phyloP scores from a whole-genome alignment of 2,797 vertebrate species.

The Chelidonichthys spinosus region DNA sequence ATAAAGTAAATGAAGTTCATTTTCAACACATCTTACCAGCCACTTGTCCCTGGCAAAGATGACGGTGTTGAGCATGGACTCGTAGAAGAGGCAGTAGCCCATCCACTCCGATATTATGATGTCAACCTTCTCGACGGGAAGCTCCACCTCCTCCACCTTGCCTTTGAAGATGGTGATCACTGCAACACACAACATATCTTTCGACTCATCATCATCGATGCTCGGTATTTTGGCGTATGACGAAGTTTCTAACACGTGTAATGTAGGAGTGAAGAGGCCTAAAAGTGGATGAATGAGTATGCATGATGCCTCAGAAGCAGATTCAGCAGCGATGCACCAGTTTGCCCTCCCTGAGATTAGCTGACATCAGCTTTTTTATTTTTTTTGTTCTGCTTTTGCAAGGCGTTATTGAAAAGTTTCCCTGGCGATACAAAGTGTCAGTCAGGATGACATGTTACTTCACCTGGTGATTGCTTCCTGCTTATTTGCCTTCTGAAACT shows the following conservation, averaged over 20 bases:
- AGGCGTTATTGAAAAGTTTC: slow-evolving; percentile 38
- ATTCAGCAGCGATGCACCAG: not conserved
- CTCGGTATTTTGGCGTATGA: not conserved
- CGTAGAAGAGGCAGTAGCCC: slow-evolving; percentile 98
- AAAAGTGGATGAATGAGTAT: not conserved
- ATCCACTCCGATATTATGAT: slow-evolving; percentile 99
- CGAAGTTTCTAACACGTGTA: not conserved
- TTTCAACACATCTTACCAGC: slow-evolving; percentile 86
- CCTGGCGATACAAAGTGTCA: slow-evolving; percentile 30
- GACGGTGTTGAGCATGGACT: slow-evolving; percentile 98
- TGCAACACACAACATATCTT: slow-evolving; percentile 78
- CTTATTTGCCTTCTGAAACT: slow-evolving; percentile 15
- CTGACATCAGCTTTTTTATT: slow-evolving; percentile 47
- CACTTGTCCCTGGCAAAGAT: slow-evolving; percentile 99
- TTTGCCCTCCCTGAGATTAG: slow-evolving; percentile 36
- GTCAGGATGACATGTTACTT: slow-evolving; percentile 46
- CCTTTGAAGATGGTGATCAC: slow-evolving; percentile 98
- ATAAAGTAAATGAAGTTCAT: no score
- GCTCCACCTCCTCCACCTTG: slow-evolving; percentile 97
- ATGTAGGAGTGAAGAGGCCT: not conserved
- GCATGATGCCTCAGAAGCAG: not conserved
- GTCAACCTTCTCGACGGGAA: slow-evolving; percentile 96
- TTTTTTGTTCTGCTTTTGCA: slow-evolving; percentile 41
- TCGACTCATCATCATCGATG: not conserved
- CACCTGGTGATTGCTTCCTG: slow-evolving; percentile 31